Evolutionary conservation across 2,113 vertebrate genomes (phyloP).

Genomic region (Calypte anna): DNA sequence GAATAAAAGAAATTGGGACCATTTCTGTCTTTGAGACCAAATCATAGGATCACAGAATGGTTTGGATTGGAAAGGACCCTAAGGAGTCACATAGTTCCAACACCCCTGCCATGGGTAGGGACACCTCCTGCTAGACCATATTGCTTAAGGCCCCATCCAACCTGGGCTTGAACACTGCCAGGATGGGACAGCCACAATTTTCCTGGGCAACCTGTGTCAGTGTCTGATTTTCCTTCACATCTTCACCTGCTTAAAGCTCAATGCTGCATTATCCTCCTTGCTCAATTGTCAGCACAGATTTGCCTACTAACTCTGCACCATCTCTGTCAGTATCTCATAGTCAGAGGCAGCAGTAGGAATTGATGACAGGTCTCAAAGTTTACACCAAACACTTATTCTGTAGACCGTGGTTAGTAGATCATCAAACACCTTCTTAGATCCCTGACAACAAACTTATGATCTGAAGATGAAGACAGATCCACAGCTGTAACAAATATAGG

Average conservation of each 20-base stretch:
- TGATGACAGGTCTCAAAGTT: not conserved
- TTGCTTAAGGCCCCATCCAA: no score
- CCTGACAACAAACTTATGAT: not conserved
- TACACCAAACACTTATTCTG: not conserved
- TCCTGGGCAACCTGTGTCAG: no score
- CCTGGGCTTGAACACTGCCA: no score
- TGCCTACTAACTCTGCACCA: not conserved
- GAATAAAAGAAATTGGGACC: not conserved
- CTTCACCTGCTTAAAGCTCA: not conserved
- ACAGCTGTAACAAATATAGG: not conserved
- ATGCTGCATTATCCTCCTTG: not conserved
- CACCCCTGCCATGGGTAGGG: no score
- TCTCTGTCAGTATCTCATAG: not conserved
- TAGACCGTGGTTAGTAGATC: not conserved
- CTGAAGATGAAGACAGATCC: not conserved
- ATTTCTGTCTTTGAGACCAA: not conserved
- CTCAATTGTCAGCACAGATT: not conserved
- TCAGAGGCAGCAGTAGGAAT: not conserved
- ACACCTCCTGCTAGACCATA: no score
- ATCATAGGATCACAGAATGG: not conserved
- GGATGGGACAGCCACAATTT: no score
- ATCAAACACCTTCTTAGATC: not conserved
- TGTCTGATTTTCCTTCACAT: not conserved
- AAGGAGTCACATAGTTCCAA: no score
- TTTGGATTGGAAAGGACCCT: no score